These are phyloP conservation scores for Parazoanthus swiftii DNA, from an alignment of 92 coral and sea anemone genomes.

Conservation along the genomic window DNA sequence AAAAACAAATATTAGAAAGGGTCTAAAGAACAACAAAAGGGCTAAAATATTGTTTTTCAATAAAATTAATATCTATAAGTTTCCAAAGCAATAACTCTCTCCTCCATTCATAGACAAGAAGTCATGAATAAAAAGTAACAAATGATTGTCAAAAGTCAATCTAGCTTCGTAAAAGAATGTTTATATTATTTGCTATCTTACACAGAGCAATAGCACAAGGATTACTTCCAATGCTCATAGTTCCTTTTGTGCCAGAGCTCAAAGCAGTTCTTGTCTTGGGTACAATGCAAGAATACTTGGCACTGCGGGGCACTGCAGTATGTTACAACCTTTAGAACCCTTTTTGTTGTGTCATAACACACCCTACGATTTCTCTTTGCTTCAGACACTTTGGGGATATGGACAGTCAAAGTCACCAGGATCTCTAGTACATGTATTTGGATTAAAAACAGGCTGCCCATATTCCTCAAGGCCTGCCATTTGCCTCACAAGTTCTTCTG, in stretches of 20 bases:
- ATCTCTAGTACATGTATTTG: not conserved
- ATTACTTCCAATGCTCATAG: not conserved
- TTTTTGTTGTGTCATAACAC: conserved; percentile 36
- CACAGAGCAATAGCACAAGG: not conserved
- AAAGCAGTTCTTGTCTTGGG: conserved; percentile 44
- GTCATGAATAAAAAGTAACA: not conserved
- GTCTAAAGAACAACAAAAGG: not conserved
- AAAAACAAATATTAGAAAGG: not conserved
- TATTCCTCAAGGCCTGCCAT: conserved; percentile 34
- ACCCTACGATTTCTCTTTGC: conserved; percentile 37
- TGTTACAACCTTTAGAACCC: conserved; percentile 20
- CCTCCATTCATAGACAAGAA: not conserved
- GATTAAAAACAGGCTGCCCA: conserved; percentile 28
- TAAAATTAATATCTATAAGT: too few species aligned
- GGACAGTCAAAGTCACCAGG: conserved; percentile 33
- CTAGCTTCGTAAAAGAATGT: not conserved
- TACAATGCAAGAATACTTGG: conserved; percentile 43
- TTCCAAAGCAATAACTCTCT: not conserved
- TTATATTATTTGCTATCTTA: too few species aligned
- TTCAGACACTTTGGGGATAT: conserved; percentile 15
- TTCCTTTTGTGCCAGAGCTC: conserved; percentile 27
- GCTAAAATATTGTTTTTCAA: not conserved
- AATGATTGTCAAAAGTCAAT: not conserved
- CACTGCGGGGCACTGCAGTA: conserved; percentile 65
- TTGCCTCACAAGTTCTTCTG: conserved; percentile 26